Evolutionary conservation across 92 coral and sea anemone species (phyloP), one percentile per base, ranked within the genome.

Genomic region (Phenganax subtilis): DNA sequence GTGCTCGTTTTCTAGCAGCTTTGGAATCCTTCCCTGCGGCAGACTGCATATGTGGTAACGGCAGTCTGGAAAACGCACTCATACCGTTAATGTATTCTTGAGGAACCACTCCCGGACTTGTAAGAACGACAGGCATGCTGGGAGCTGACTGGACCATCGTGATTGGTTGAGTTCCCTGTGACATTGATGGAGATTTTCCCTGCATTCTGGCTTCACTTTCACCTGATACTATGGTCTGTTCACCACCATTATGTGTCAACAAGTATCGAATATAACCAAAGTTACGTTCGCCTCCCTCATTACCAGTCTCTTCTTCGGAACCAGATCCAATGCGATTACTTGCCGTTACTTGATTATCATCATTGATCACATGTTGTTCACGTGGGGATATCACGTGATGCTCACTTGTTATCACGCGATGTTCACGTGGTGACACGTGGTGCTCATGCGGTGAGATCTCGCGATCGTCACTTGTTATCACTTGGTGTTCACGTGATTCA

Each of bases 301-400:
- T 31, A 25, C 82, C 72, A 63, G n/a, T 78, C 72, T 78, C 82
- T 15, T 78, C 82, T 72, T 44, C 72, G 44, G 82, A 37, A 10
- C 67, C 51, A 10, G 72, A 61, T 54, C 67, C 72, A 37, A 25
- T 27, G 72, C 51, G 47, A 25, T 20, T 66, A 27, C 47, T 25
- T 25, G 72, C 47, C 47, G 30, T 64, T 20, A 29, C 57, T n/a
- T 64, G 83, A 51, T 57, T 74, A 53, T 68, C 68, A 52, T 56
- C 65, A 12, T 53, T 79, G 74, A 68, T 63, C 83, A 79, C 10
- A n/a, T 79, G 83, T 37, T 79, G 74, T 29, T 57, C 67, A 57
- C 70, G 69, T 27, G 55, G 56, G 9, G 57, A 30, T 51, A 29
- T 68, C 72, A 67, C 72, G 72, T 67, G 72, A 7, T 67, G 51